Conservation (phyloP, 2,888 invertebrate genomes). For the Ecliptopera silaceata region DNA sequence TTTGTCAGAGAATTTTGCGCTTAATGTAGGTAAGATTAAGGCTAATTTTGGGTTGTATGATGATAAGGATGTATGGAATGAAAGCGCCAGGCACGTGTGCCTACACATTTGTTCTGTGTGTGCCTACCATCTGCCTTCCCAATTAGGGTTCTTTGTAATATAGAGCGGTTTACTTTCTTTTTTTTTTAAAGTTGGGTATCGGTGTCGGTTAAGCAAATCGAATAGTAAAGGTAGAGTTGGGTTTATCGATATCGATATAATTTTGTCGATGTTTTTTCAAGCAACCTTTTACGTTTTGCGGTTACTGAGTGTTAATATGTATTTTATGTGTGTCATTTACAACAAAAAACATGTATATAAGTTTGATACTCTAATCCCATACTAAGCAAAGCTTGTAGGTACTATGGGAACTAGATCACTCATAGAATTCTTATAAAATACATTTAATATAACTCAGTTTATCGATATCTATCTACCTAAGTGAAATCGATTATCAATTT, state of each 20-base stretch:
- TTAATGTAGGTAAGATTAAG: slow-evolving; percentile 4
- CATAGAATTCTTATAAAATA: too few species aligned
- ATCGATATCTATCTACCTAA: background rate
- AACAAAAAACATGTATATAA: too few species aligned
- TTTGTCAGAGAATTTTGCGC: slow-evolving; percentile 8
- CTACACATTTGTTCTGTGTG: too few species aligned
- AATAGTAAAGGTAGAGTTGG: background rate
- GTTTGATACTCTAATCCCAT: too few species aligned
- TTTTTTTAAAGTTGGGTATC: slow-evolving; percentile 29
- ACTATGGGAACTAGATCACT: too few species aligned
- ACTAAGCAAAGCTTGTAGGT: too few species aligned
- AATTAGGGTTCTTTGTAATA: slow-evolving; percentile 50
- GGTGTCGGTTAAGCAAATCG: slow-evolving; percentile 26
- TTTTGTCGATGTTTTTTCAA: background rate
- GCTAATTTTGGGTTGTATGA: slow-evolving; percentile 7
- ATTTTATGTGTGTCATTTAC: too few species aligned
- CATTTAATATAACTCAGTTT: too few species aligned
- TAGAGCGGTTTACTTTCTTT: slow-evolving; percentile 34
- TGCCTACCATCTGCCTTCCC: slow-evolving; percentile 59
- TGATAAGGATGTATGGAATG: slow-evolving; percentile 21
- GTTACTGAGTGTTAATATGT: too few species aligned
- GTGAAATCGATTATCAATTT: too few species aligned
- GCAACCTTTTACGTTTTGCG: background rate
- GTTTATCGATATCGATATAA: slow-evolving; percentile 27
- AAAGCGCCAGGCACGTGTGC: slow-evolving; percentile 38